Evolutionary conservation across 1,140 invertebrate species (phyloP), one percentile per base, ranked within the genome.

Genomic region (Cataglyphis hispanica): DNA sequence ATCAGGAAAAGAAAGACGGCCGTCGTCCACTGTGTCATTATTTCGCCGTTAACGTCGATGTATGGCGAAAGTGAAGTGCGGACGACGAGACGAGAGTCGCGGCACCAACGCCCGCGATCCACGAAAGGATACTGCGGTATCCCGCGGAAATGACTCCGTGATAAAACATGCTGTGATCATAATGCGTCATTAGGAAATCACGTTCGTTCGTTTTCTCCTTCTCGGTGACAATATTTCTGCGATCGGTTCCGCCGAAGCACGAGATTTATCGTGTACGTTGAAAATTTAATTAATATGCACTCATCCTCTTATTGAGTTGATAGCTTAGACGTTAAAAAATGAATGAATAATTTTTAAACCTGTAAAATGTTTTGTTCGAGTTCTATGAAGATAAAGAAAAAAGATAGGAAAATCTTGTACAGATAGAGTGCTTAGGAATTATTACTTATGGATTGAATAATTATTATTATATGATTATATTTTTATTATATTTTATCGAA

Each of bases 111-210:
- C 50, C 46, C 72, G 13, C 43, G 10, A 61, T 67, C 63, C 66
- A 50, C 46, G 10, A 74, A 89, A 92, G 87, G 93, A 93, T 91
- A 92, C 89, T 91, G 90, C 78, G 90, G 88, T 70, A 90, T 92
- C 85, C 87, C 86, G 80, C 91, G 92, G 92, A 93, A 92, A 88
- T 91, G 85, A 87, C 56, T 75, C 13, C 60, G 67, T 66, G 92
- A 93, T 93, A 92, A 92, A 86, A 85, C 27, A 43, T 25, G 53
- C 37, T 19, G 56, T 11, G 64, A 50, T 91, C 53, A 66, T 37
- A 16, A 19, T 37, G 84, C 77, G 90, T 87, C 89, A 91, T 87
- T 87, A 85, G 22, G 56, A 85, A 91, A 88, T 86, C 46, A 50
- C 46, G 16, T 50, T 50, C 70, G 84, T 88, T 84, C 40, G 11